These are phyloP conservation scores for Phasia obesa DNA, from an alignment of 2,888 invertebrate species.

Conservation along the genomic window DNA sequence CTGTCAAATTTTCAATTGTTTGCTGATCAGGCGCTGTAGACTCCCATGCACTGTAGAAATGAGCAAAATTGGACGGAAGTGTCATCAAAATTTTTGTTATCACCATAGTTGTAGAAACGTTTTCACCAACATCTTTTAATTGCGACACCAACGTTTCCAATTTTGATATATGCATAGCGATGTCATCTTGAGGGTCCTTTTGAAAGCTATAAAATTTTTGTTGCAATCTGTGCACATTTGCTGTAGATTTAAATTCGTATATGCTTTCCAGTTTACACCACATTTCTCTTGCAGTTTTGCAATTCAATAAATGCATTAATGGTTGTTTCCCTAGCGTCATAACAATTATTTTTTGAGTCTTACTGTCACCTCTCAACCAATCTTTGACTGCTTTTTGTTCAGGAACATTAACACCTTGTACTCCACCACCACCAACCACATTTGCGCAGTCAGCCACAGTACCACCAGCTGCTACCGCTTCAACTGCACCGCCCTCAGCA, in stretches of 20 bases:
- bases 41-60: constrained; percentile 66
- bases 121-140: constrained; percentile 65
- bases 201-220: constrained; percentile 70
- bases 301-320: constrained; percentile 58
- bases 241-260: constrained; percentile 56
- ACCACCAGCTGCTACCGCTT: constrained; percentile 1
- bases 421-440: neutral
- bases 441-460: neutral
- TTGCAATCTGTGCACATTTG: constrained; percentile 64
- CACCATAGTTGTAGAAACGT: constrained; percentile 62
- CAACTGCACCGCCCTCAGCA: neutral
- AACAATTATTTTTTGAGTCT: constrained; percentile 61
- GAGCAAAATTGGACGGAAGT: constrained; percentile 48
- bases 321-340: constrained; percentile 52
- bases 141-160: constrained; percentile 55
- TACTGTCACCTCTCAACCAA: constrained; percentile 44
- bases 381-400: constrained; percentile 4
- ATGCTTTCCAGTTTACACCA: constrained; percentile 58
- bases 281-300: constrained; percentile 52
- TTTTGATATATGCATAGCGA: constrained; percentile 67
- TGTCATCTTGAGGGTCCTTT: constrained; percentile 65
- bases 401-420: neutral
- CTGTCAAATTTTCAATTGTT: constrained; percentile 57
- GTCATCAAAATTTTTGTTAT: constrained; percentile 65
- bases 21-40: constrained; percentile 47